A percentile compares a stretch with the other conserved stretches of the same genome.
These are phyloP conservation scores for Capricornis sumatraensis DNA, from an alignment of 2,113 vertebrate species.

Conservation along the genomic window DNA sequence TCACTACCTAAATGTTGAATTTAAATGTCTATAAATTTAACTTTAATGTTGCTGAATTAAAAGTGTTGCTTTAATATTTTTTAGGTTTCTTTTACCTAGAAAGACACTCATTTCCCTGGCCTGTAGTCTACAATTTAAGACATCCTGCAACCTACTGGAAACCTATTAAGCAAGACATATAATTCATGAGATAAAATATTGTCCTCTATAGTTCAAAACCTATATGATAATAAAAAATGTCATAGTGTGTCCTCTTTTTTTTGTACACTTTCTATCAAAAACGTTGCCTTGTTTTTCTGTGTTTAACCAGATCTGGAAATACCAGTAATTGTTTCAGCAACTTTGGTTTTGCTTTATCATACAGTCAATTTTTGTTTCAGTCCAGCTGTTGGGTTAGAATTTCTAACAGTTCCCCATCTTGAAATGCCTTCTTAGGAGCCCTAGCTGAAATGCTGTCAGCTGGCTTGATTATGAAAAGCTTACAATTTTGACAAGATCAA, in stretches of 20 bases:
- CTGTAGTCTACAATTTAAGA: not conserved
- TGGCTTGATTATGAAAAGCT: not conserved
- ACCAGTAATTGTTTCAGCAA: not conserved
- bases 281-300: not conserved
- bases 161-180: not conserved
- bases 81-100: not conserved
- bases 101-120: not conserved
- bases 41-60: not conserved
- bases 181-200: not conserved
- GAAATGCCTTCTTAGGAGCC: not conserved
- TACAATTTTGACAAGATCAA: not conserved
- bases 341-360: not conserved
- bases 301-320: constrained; percentile 14
- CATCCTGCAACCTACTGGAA: not conserved
- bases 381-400: not conserved
- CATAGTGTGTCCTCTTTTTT: not conserved
- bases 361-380: not conserved
- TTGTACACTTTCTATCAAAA: not conserved
- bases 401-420: not conserved
- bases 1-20: not conserved
- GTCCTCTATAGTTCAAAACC: not conserved
- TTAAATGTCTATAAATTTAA: not conserved
- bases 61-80: not conserved
- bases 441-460: not conserved
- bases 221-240: not conserved